These are phyloP conservation scores for Willowsia nigromaculata DNA, from an alignment of 2,888 invertebrate species.

Conservation along the genomic window DNA sequence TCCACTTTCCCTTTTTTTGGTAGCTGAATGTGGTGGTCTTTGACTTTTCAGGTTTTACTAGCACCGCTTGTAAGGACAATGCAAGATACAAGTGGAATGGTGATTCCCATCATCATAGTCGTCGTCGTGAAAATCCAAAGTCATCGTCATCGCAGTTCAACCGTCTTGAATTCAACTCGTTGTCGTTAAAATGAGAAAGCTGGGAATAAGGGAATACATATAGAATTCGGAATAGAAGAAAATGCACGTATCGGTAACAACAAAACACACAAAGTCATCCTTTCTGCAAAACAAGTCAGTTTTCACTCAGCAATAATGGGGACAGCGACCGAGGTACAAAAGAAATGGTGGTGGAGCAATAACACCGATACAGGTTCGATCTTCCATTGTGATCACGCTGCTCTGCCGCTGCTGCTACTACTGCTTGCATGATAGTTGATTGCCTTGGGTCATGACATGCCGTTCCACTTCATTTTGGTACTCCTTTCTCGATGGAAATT, in stretches of 20 bases:
- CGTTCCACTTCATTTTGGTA: background rate
- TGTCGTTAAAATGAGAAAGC: constrained; percentile 57
- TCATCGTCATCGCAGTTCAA: background rate
- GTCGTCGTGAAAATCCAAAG: background rate
- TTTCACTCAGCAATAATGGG: constrained; percentile 57
- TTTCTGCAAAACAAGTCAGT: constrained; percentile 35
- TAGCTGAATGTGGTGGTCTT: background rate
- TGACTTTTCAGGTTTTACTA: background rate
- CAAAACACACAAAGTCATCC: constrained; percentile 14
- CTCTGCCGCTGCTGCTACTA: background rate
- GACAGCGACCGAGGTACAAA: background rate
- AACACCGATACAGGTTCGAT: constrained; percentile 40
- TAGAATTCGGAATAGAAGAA: background rate
- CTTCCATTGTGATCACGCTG: background rate
- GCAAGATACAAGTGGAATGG: background rate
- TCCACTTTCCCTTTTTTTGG: too few species aligned
- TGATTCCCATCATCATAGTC: background rate
- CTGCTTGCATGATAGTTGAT: constrained; percentile 62
- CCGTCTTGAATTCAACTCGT: constrained; percentile 47
- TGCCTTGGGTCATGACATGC: constrained; percentile 63
- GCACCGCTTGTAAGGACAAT: background rate
- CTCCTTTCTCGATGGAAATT: background rate
- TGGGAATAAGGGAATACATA: constrained; percentile 56
- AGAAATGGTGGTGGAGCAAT: constrained; percentile 17
- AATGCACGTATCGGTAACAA: background rate